A percentile compares a stretch with the other conserved stretches of the same genome.
These are phyloP conservation scores for Drosophila colorata DNA, from an alignment of 2,888 invertebrate genomes.

Conservation along the genomic window DNA sequence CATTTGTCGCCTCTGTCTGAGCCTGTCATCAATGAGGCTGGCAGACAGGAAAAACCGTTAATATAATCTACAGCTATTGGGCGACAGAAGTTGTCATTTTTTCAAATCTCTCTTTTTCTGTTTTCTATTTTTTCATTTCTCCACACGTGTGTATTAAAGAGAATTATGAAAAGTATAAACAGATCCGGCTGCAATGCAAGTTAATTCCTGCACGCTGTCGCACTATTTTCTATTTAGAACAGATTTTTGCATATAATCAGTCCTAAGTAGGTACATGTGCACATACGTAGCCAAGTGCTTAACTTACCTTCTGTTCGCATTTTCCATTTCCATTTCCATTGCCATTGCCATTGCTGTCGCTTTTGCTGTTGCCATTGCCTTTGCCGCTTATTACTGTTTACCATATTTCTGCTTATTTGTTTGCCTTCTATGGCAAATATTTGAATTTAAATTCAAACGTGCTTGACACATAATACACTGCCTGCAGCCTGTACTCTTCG, in stretches of 20 bases:
- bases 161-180: not conserved
- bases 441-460: slow-evolving; percentile 81
- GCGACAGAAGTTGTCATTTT: not conserved
- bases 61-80: not conserved
- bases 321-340: slow-evolving; percentile 19
- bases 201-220: not conserved
- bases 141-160: not conserved
- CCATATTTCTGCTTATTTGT: slow-evolving; percentile 80
- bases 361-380: slow-evolving; percentile 23
- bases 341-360: slow-evolving; percentile 11
- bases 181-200: not conserved
- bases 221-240: slow-evolving; percentile 6
- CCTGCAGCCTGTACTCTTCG: slow-evolving; percentile 59
- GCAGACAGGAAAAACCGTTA: not conserved
- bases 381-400: slow-evolving; percentile 77
- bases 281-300: slow-evolving; percentile 34
- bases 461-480: slow-evolving; percentile 78
- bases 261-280: slow-evolving; percentile 8
- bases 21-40: slow-evolving; percentile 3
- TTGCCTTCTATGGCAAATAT: slow-evolving; percentile 76
- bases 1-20: slow-evolving; percentile 21
- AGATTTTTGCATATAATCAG: slow-evolving; percentile 26
- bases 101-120: too few species aligned
- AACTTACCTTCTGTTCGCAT: slow-evolving; percentile 27
- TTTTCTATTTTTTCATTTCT: not conserved